phyloP scores from a whole-genome alignment of 2,888 invertebrate species.

The Agrochola litura region DNA sequence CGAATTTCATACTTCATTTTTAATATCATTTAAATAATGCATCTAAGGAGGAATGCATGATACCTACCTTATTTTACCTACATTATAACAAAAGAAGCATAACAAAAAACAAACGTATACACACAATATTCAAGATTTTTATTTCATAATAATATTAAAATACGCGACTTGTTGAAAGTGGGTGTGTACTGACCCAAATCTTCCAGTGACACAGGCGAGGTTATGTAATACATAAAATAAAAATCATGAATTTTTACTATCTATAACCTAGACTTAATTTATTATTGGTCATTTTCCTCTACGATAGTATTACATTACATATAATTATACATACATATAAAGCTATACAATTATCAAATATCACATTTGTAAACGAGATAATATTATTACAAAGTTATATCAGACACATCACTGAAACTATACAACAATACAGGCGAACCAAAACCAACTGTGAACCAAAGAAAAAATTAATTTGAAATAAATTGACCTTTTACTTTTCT shows the following conservation, averaged over 20 bases:
- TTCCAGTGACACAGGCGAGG: no score
- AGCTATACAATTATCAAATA: slow-evolving; percentile 55
- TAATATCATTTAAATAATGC: neutral
- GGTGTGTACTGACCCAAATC: neutral
- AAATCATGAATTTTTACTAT: neutral
- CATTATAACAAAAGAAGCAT: slow-evolving; percentile 5
- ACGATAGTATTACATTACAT: slow-evolving; percentile 36
- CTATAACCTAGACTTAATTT: slow-evolving; percentile 41
- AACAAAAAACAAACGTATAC: neutral
- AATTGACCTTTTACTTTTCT: neutral
- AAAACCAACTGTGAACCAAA: neutral
- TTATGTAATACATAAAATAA: slow-evolving; percentile 1
- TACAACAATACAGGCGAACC: slow-evolving; percentile 10
- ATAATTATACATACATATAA: slow-evolving; percentile 35
- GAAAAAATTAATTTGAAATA: neutral
- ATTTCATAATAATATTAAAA: neutral
- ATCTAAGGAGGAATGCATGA: slow-evolving; percentile 7
- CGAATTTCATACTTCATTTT: neutral
- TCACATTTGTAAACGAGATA: slow-evolving; percentile 62
- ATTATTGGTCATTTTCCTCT: slow-evolving; percentile 64
- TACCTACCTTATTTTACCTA: neutral
- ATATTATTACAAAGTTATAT: slow-evolving; percentile 36
- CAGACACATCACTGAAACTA: slow-evolving; percentile 15
- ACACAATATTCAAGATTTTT: slow-evolving; percentile 3
- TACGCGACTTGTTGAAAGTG: neutral